These are phyloP conservation scores for Napeogenes inachia DNA, from an alignment of 2,888 invertebrate species.

Conservation along the genomic window DNA sequence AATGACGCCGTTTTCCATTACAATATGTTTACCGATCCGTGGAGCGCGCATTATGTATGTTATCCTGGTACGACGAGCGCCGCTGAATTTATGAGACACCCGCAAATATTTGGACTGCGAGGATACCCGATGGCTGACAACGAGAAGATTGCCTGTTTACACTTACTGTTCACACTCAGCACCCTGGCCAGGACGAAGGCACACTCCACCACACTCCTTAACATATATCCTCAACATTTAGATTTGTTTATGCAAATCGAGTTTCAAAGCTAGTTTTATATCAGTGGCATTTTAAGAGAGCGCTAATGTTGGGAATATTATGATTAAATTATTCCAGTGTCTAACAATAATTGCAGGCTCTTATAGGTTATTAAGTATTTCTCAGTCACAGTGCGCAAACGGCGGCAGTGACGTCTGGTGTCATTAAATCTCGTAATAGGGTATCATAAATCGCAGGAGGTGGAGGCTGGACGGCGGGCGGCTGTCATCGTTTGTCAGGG, in stretches of 20 bases:
- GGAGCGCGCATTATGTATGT: constrained; percentile 75
- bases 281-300: too few species aligned
- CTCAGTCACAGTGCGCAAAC: constrained; percentile 7
- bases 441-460: constrained; percentile 76
- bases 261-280: too few species aligned
- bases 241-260: constrained; percentile 36
- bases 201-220: too few species aligned
- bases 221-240: too few species aligned
- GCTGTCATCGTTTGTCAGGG: constrained; percentile 78
- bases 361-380: too few species aligned
- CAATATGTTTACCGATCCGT: constrained; percentile 78
- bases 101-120: constrained; percentile 74
- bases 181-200: constrained; percentile 5
- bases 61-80: constrained; percentile 70
- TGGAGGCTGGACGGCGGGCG: constrained; percentile 64
- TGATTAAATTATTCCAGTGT: too few species aligned
- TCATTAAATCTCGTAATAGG: constrained; percentile 78
- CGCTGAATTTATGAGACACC: constrained; percentile 72
- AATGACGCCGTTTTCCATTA: constrained; percentile 77
- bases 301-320: too few species aligned
- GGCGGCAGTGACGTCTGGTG: constrained; percentile 58
- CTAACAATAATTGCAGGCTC: too few species aligned
- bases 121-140: constrained; percentile 68
- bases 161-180: constrained; percentile 29
- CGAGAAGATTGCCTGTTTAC: constrained; percentile 66